Base-by-base conservation (phyloP, 2,888 invertebrate species). In the Pasiphila rectangulata region DNA sequence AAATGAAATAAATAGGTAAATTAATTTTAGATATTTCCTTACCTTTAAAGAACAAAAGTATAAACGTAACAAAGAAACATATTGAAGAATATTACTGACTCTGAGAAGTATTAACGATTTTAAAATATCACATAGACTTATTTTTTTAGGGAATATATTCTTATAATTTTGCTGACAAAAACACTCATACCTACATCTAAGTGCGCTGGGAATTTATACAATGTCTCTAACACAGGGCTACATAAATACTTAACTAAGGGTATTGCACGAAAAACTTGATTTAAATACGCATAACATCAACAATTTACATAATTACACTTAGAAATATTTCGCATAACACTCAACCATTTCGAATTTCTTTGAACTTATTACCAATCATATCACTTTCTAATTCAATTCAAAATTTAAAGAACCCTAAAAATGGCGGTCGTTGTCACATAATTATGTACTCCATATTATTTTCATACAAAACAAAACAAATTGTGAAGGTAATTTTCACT, bases 291-390 rank as follows among this genome's bases (percentile, higher is more conserved):
- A 66, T 74, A 71, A 61, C 54, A 56, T 65, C 67, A 82, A 70
- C 66, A 86, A 82, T 85, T 74, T 86, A 84, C 85, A 86, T 86
- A 85, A 84, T 85, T 87, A 87, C 86, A 86, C 69, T 72, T 71
- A 62, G 46, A 51, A 51, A 55, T 53, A 59, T 4, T 32, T 16
- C 16, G 9, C 32, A 16, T 32, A n/a, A 9, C 5, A 13, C 27
- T 25, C 6, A 13, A 13, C 27, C 13, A 27, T 27, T 27, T 27
- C 27, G 13, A 27, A 30, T 27, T 27, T 27, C 13, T 38, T 50
- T 34, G 27, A 41, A 40, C 27, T 27, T 21, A 15, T 30, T 23
- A 30, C 48, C 52, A 50, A 47, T 49, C 37, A 25, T 15, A 20
- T 29, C 23, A 27, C 35, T 20, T 30, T 15, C 4, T 15, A 30